These are phyloP conservation scores for Tetanocera ferruginea DNA, from an alignment of 2,888 invertebrate genomes.

Conservation along the genomic window DNA sequence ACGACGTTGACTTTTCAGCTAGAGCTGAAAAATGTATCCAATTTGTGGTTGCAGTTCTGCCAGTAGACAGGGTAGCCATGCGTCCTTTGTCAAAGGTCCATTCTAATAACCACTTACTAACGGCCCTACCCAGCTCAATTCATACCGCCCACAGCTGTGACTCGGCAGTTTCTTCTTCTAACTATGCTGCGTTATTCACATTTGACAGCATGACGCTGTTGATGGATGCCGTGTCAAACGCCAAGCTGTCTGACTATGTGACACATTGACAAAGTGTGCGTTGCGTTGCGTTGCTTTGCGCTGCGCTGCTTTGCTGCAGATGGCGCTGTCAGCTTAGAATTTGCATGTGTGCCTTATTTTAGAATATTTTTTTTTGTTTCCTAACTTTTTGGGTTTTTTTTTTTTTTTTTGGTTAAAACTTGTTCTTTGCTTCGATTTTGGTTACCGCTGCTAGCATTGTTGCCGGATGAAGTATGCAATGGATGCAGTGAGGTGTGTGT, in stretches of 20 bases:
- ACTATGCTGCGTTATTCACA: slow-evolving; percentile 41
- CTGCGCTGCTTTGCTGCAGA: slow-evolving; percentile 31
- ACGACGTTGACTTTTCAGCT: not conserved
- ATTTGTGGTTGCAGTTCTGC: slow-evolving; percentile 27
- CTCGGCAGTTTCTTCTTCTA: not conserved
- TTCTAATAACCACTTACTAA: not conserved
- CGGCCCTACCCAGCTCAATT: no score
- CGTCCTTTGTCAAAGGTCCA: not conserved
- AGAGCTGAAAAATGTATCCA: slow-evolving; percentile 25
- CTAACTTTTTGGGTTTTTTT: not conserved
- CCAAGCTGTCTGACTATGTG: slow-evolving; percentile 21
- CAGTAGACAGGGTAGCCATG: not conserved
- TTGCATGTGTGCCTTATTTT: slow-evolving; percentile 18
- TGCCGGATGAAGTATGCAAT: not conserved
- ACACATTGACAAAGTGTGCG: slow-evolving; percentile 48
- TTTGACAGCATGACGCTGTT: slow-evolving; percentile 42
- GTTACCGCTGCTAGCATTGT: not conserved
- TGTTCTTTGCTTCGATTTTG: not conserved
- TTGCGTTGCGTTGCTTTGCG: slow-evolving; percentile 1
- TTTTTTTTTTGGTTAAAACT: not conserved
- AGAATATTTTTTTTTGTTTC: not conserved
- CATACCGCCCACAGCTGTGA: no score
- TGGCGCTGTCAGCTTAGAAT: slow-evolving; percentile 33
- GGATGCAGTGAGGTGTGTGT: not conserved
- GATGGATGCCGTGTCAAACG: slow-evolving; percentile 39